Evolutionary conservation across 2,888 invertebrate genomes (phyloP).

Genomic region (Ichneumoninae sp.): DNA sequence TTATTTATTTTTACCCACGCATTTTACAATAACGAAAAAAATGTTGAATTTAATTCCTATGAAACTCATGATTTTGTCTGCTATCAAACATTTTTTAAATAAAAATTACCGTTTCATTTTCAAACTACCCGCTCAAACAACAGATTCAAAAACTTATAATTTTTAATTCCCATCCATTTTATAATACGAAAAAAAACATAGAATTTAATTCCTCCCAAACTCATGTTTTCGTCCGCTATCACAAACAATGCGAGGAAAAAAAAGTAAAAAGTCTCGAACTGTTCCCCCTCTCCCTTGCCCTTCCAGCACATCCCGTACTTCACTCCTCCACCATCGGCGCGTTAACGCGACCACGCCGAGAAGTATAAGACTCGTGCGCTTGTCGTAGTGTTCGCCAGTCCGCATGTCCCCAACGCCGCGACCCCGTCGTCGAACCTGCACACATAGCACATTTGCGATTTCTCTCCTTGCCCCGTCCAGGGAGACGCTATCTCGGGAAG

Average conservation of each 20-base stretch:
- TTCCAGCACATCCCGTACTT: too few relatives aligned
- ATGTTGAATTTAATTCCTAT: too few relatives aligned
- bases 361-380: too few relatives aligned
- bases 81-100: too few relatives aligned
- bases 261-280: too few relatives aligned
- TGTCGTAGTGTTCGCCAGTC: constrained; percentile 9
- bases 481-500: constrained; percentile 71
- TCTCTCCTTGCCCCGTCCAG: constrained; percentile 58
- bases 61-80: too few relatives aligned
- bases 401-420: constrained; percentile 27
- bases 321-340: too few relatives aligned
- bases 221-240: too few relatives aligned
- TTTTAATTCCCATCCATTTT: neutral
- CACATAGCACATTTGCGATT: constrained; percentile 25
- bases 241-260: too few relatives aligned
- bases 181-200: neutral
- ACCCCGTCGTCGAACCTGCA: constrained; percentile 19
- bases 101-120: neutral
- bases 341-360: too few relatives aligned
- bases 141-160: neutral
- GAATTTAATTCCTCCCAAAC: too few relatives aligned
- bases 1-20: neutral
- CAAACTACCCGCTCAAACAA: neutral
- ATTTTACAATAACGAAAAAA: neutral
- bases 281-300: too few relatives aligned